These are phyloP conservation scores for Drosophila heteroneura DNA, from an alignment of 2,888 invertebrate species.

Conservation along the genomic window DNA sequence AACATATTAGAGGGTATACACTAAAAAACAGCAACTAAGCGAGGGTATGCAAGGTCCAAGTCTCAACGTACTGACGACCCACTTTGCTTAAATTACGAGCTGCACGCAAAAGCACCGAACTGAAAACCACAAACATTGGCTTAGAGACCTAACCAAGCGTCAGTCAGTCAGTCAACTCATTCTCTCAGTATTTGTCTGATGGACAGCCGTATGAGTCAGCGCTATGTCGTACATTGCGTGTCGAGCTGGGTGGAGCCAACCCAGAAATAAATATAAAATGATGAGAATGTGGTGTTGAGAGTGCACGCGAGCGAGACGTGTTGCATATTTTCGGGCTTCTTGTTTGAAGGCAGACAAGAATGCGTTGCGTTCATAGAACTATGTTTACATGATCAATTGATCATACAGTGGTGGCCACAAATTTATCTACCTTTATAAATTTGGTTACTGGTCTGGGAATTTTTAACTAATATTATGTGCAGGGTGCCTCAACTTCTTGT, in stretches of 20 bases:
- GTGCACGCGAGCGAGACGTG: conserved; percentile 33
- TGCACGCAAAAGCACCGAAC: conserved; percentile 79
- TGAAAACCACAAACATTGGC: conserved; percentile 42
- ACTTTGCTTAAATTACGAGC: conserved; percentile 81
- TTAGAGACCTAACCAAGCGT: conserved; percentile 41
- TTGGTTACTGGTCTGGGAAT: neutral
- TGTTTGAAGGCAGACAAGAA: conserved; percentile 60
- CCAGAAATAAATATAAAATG: conserved; percentile 18
- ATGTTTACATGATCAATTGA: neutral
- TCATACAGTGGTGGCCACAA: neutral
- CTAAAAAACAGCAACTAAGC: conserved; percentile 6
- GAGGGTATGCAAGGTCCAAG: conserved; percentile 54
- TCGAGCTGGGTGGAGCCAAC: conserved; percentile 45
- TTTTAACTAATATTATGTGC: neutral
- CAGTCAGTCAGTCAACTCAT: conserved; percentile 41
- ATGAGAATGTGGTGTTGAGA: neutral
- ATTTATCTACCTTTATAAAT: neutral
- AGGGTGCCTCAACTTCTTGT: too few species aligned
- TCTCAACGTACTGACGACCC: conserved; percentile 71
- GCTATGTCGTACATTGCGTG: conserved; percentile 65
- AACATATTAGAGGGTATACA: conserved; percentile 25
- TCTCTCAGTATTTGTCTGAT: conserved; percentile 44
- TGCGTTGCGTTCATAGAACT: conserved; percentile 45
- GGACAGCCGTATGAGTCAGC: conserved; percentile 69
- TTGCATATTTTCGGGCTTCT: conserved; percentile 60